Base-by-base conservation (phyloP, 2,113 vertebrate species). In the Melanocharis versteri region DNA sequence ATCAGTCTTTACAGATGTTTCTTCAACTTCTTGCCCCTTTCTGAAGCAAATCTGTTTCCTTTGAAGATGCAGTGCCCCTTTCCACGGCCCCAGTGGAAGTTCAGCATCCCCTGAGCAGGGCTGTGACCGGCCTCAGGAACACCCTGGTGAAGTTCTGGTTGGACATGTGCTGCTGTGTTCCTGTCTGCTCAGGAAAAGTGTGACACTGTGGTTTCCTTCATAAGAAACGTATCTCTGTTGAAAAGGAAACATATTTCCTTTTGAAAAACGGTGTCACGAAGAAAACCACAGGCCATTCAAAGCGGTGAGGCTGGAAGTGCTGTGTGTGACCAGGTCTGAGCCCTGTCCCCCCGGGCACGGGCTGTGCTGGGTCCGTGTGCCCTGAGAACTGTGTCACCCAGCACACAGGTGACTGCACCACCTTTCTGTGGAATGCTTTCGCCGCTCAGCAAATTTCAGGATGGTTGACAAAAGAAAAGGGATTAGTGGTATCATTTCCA, bases 1-100 rank as follows among this genome's bases (percentile, higher is more conserved):
- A 97, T 97, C 95, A 22, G 75, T 42, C 62, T 76, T 88, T 88
- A 80, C 97, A 97, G 96, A 95, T 95, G 95, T 97, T 97, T 89
- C 95, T 97, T 94, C 89, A 96, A 70, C 86, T 84, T 78, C 76
- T 87, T 89, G 66, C 81, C 87, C 48, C 57, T 83, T 89, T 65
- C 83, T 89, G 94, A 53, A 90, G 76, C 73, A 56, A 81, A 90
- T 72, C 87, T 94, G 90, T 91, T 97, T 98, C 96, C 96, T 96
- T 58, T 93, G 61, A 92, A 95, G 88, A 87, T 16, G 33, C 30
- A 50, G 73, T 87, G 72, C 91, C 88, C 75, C 87, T 91, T 94
- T 95, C 89, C 45, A 30, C 8, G 89, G 60, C 86, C 56, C 61
- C 33, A 11, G 15, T 2, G 14, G 54, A 31, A 27, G 26, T 9